Percentiles rank a stretch among this genome's conserved stretches.
These are phyloP conservation scores for Cyprinus carpio DNA, from an alignment of 2,113 vertebrate genomes.

Conservation along the genomic window DNA sequence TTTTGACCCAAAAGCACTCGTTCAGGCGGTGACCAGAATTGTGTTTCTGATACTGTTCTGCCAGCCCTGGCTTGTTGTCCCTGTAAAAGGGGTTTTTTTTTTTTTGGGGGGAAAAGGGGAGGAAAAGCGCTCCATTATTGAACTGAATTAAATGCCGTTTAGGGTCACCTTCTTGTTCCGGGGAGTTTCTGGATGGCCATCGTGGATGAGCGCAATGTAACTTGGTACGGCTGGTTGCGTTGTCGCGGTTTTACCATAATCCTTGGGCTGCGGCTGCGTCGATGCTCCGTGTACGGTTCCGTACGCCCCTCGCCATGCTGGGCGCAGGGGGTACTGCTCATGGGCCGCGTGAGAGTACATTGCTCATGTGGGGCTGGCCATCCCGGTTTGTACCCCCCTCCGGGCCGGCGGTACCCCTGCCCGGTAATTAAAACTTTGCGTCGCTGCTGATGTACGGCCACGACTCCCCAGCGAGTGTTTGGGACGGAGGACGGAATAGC, in stretches of 20 bases:
- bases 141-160: slow-evolving; percentile 96
- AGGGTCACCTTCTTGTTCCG: slow-evolving; percentile 95
- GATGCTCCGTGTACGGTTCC: slow-evolving; percentile 93
- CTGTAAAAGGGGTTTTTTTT: slow-evolving; percentile 91
- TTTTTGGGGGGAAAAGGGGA: too few species aligned
- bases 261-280: slow-evolving; percentile 96
- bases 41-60: slow-evolving; percentile 93
- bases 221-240: too few species aligned
- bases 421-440: slow-evolving; percentile 92
- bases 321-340: slow-evolving; percentile 92
- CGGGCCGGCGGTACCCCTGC: slow-evolving; percentile 86
- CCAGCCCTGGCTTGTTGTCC: slow-evolving; percentile 93
- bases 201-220: slow-evolving; percentile 96
- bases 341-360: slow-evolving; percentile 95
- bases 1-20: slow-evolving; percentile 93
- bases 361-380: slow-evolving; percentile 96
- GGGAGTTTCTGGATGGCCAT: slow-evolving; percentile 97
- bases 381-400: slow-evolving; percentile 92
- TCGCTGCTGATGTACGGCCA: slow-evolving; percentile 95
- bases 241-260: slow-evolving; percentile 96
- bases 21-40: slow-evolving; percentile 93
- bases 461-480: slow-evolving; percentile 97
- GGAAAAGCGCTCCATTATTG: slow-evolving; percentile 95
- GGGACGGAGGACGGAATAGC: slow-evolving; percentile 95
- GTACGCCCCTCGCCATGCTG: slow-evolving; percentile 91